Conservation (phyloP, 2,888 invertebrate genomes). For the Hololepta plana region DNA sequence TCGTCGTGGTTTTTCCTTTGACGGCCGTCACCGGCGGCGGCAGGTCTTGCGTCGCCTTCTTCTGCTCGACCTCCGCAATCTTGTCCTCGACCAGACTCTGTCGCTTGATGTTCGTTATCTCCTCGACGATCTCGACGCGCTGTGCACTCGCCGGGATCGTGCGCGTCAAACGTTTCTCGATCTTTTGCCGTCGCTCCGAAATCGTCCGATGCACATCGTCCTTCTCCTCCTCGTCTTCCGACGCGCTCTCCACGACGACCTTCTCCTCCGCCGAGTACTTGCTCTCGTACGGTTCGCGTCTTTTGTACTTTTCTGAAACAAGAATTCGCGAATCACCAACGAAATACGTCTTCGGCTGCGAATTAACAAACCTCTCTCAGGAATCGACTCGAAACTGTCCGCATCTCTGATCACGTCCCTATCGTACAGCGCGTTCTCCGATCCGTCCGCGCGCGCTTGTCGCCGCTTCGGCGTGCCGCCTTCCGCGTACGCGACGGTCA, state of each 20-base stretch:
- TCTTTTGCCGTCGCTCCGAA: conserved; percentile 58
- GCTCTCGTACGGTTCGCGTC: conserved; percentile 40
- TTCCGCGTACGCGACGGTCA: conserved; percentile 36
- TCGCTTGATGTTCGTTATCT: conserved; percentile 46
- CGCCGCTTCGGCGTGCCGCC: conserved; percentile 36
- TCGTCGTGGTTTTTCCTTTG: conserved; percentile 17
- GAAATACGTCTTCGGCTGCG: too few relatives aligned
- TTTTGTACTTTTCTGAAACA: conserved; percentile 9
- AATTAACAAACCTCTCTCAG: conserved; percentile 26
- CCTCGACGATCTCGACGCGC: conserved; percentile 53
- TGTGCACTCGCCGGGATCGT: conserved; percentile 53
- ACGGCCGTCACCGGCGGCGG: conserved; percentile 9
- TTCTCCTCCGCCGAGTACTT: conserved; percentile 72
- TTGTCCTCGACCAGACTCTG: conserved; percentile 38
- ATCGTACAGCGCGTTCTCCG: conserved; percentile 26
- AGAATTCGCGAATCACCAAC: neutral
- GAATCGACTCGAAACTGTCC: conserved; percentile 27
- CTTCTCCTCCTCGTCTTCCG: conserved; percentile 32
- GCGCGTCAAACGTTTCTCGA: conserved; percentile 52
- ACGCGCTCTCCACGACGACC: conserved; percentile 38
- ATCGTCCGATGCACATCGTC: conserved; percentile 50
- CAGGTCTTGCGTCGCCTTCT: conserved; percentile 21
- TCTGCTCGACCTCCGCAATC: conserved; percentile 35
- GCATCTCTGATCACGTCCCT: conserved; percentile 52
- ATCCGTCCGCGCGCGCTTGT: conserved; percentile 27